These are phyloP conservation scores for Hemicentrotus pulcherrimus DNA, from an alignment of 35 echinoderm and acorn worm genomes.

Conservation along the genomic window DNA sequence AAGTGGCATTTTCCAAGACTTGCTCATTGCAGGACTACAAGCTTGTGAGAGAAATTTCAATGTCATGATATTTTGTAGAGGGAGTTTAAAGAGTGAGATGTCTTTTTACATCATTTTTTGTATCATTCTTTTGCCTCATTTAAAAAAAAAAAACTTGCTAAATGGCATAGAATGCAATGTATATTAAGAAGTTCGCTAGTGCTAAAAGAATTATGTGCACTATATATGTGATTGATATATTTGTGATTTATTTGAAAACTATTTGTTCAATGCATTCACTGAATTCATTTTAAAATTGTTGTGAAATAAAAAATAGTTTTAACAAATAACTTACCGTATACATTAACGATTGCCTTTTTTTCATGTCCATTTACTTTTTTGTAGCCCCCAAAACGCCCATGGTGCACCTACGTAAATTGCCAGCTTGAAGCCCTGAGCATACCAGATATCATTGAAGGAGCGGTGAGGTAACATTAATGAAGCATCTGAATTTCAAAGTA, in stretches of 20 bases:
- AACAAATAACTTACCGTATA: neutral
- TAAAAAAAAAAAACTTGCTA: too few species aligned
- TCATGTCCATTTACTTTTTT: neutral
- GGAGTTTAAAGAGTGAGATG: too few species aligned
- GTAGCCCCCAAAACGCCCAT: neutral
- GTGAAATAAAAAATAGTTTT: neutral
- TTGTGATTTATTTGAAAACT: too few species aligned
- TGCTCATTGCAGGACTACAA: neutral
- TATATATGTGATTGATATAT: too few species aligned
- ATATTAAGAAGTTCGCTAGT: too few species aligned
- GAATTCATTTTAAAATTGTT: too few species aligned
- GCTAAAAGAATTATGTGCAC: too few species aligned
- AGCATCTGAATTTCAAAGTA: neutral
- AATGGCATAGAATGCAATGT: too few species aligned
- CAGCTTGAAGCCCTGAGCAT: slow-evolving; percentile 27
- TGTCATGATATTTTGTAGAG: neutral
- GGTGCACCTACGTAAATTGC: neutral
- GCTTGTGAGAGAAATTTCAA: neutral
- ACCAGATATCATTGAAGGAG: slow-evolving; percentile 32
- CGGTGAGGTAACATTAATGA: slow-evolving; percentile 39
- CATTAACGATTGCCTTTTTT: neutral
- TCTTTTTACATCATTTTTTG: too few species aligned
- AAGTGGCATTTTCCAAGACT: slow-evolving; percentile 65
- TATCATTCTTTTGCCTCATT: too few species aligned
- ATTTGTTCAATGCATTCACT: too few species aligned